Conservation (phyloP, 92 coral and sea anemone species). For the Umimayanthus kanabou region DNA sequence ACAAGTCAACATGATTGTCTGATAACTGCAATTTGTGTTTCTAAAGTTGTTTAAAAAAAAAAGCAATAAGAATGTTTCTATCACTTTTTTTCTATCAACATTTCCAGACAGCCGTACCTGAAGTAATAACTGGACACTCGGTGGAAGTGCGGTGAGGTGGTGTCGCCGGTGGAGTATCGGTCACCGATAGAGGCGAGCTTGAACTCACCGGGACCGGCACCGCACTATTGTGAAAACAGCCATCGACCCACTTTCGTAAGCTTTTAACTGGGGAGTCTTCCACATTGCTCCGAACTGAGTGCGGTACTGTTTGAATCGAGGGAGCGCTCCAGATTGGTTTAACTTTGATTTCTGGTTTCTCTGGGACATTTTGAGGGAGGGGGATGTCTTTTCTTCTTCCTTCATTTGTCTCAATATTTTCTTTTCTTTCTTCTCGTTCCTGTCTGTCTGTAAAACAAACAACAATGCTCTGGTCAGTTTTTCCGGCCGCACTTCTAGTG, state of each 20-base stretch:
- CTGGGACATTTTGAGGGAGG: conserved; percentile 15
- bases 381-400: background rate
- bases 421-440: conserved; percentile 62
- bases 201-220: conserved; percentile 47
- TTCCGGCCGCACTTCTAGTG: conserved; percentile 33
- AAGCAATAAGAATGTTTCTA: conserved; percentile 26
- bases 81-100: background rate
- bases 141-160: conserved; percentile 79
- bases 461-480: conserved; percentile 24
- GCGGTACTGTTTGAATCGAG: conserved; percentile 33
- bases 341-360: conserved; percentile 28
- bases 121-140: conserved; percentile 77
- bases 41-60: conserved; percentile 36
- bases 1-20: conserved; percentile 30
- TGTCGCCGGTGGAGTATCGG: conserved; percentile 91
- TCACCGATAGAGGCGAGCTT: conserved; percentile 42
- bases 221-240: conserved; percentile 79
- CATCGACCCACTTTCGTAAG: conserved; percentile 98
- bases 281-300: conserved; percentile 47
- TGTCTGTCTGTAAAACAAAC: conserved; percentile 58
- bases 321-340: conserved; percentile 37
- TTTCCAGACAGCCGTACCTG: conserved; percentile 54
- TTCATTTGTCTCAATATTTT: conserved; percentile 47
- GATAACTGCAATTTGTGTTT: conserved; percentile 34
- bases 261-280: conserved; percentile 98